Conservation (phyloP, 2,113 vertebrate genomes). For the Ictidomys tridecemlineatus region DNA sequence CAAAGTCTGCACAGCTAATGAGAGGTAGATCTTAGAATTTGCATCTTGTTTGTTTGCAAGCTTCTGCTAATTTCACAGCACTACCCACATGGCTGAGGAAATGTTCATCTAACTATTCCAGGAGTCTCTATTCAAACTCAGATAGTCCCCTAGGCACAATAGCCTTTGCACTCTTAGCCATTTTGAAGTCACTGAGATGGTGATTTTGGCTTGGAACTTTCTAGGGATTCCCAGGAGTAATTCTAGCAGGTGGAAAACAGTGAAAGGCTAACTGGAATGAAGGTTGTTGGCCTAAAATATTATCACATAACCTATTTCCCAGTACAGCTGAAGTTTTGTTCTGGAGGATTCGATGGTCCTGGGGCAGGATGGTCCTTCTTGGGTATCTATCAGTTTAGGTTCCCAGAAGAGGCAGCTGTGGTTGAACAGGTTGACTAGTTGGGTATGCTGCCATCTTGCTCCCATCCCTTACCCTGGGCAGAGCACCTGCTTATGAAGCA, state of each 20-base stretch:
- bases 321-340: not conserved
- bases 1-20: not conserved
- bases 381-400: not conserved
- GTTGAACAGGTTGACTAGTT: not conserved
- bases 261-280: not conserved
- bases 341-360: not conserved
- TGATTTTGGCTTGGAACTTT: not conserved
- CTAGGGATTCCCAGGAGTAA: not conserved
- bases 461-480: not conserved
- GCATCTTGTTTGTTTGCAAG: not conserved
- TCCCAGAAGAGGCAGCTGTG: not conserved
- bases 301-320: not conserved
- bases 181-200: not conserved
- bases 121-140: not conserved
- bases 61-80: not conserved
- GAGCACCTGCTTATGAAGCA: not conserved
- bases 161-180: not conserved
- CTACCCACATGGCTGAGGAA: not conserved
- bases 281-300: not conserved
- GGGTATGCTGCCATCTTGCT: not conserved
- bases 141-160: not conserved
- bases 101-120: not conserved
- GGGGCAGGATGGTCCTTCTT: not conserved
- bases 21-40: not conserved
- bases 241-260: not conserved